phyloP scores from a whole-genome alignment of 2,888 invertebrate species.

The Xylocampa areola region DNA sequence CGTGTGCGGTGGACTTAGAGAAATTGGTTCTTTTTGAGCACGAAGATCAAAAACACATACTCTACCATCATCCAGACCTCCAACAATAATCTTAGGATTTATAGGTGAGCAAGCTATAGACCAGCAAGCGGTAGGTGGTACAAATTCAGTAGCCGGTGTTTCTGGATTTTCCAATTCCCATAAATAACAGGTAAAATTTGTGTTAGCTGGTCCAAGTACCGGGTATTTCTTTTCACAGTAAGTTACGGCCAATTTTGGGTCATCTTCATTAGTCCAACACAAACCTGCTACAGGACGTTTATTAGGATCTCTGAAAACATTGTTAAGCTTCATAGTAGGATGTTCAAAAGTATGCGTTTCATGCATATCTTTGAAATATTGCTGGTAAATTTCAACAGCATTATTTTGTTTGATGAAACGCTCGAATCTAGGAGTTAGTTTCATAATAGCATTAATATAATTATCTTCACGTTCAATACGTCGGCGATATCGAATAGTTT shows the following conservation, averaged over 20 bases:
- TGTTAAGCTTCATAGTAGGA: slow-evolving; percentile 87
- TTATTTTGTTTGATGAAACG: slow-evolving; percentile 93
- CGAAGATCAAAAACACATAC: slow-evolving; percentile 92
- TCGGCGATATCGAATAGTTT: slow-evolving; percentile 92
- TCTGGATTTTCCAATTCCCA: slow-evolving; percentile 90
- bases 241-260: slow-evolving; percentile 90
- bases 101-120: slow-evolving; percentile 68
- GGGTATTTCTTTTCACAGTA: slow-evolving; percentile 84
- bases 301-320: slow-evolving; percentile 90
- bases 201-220: slow-evolving; percentile 51
- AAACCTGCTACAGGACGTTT: slow-evolving; percentile 86
- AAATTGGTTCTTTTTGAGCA: slow-evolving; percentile 92
- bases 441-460: slow-evolving; percentile 91
- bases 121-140: slow-evolving; percentile 71
- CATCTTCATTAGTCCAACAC: slow-evolving; percentile 91
- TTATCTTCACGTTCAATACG: slow-evolving; percentile 94
- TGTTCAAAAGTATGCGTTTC: slow-evolving; percentile 83
- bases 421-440: slow-evolving; percentile 87
- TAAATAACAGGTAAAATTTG: slow-evolving; percentile 89
- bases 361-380: slow-evolving; percentile 91
- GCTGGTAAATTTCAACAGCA: slow-evolving; percentile 93
- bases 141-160: slow-evolving; percentile 57
- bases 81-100: slow-evolving; percentile 64
- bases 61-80: slow-evolving; percentile 73
- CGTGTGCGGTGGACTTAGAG: slow-evolving; percentile 86